These are phyloP conservation scores for Cephus pygmeus DNA, from an alignment of 2,888 invertebrate genomes.

Conservation along the genomic window DNA sequence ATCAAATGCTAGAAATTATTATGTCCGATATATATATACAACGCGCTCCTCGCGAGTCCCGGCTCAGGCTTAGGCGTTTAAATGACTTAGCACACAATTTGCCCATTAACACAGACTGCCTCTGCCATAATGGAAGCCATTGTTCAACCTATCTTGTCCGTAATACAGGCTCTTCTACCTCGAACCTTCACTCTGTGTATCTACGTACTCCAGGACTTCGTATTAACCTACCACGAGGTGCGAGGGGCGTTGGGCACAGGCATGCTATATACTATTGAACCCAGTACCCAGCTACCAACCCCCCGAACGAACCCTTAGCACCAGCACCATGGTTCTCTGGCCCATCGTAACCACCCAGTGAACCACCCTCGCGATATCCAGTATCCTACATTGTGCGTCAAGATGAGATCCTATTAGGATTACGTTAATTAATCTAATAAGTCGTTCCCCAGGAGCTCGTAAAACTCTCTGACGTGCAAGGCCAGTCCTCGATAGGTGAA, in stretches of 20 bases:
- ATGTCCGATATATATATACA: neutral
- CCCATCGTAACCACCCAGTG: slow-evolving; percentile 36
- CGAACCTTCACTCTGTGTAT: neutral
- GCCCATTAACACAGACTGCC: slow-evolving; percentile 58
- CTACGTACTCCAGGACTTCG: neutral
- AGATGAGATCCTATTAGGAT: slow-evolving; percentile 62
- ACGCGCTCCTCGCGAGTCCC: slow-evolving; percentile 16
- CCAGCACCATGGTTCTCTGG: slow-evolving; percentile 3
- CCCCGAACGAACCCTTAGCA: neutral
- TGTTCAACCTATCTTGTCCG: slow-evolving; percentile 59
- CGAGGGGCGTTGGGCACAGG: slow-evolving; percentile 20
- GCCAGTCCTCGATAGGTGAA: neutral
- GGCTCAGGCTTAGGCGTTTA: slow-evolving; percentile 53
- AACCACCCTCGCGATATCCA: slow-evolving; percentile 50
- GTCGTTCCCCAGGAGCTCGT: slow-evolving; percentile 27
- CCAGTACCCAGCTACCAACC: slow-evolving; percentile 18
- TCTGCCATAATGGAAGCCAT: slow-evolving; percentile 61
- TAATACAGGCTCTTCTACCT: slow-evolving; percentile 17
- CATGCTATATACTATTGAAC: slow-evolving; percentile 37
- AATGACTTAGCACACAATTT: slow-evolving; percentile 61
- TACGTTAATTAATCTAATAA: slow-evolving; percentile 62
- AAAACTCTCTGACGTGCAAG: neutral
- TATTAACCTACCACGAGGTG: neutral
- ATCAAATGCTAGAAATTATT: neutral
- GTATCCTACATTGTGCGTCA: slow-evolving; percentile 56